Evolutionary conservation across 2,113 vertebrate genomes (phyloP), one percentile per base, ranked within the genome.

Genomic region (Balaeniceps rex): DNA sequence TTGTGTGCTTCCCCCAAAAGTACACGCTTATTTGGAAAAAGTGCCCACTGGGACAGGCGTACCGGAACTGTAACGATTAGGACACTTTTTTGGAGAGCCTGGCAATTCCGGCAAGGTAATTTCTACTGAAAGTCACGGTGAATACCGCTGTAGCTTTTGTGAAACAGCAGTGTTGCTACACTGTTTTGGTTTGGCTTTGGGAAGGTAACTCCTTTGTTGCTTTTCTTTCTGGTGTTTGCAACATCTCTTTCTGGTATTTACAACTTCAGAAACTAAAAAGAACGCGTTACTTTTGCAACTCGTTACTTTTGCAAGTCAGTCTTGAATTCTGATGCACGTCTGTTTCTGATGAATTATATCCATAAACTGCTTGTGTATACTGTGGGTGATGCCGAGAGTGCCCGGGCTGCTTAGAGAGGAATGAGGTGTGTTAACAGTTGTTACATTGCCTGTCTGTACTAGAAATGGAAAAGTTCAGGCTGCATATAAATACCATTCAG

Each of bases 121-220:
- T 14, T 4, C 6, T 22, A 6, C 42, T 9, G 69, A 2, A 14
- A 47, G 14, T 14, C 34, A 0, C 7, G 1, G 34, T 38, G 5
- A 23, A 12, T 18, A 44, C 12, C 1, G 4, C 6, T 9, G 1
- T 2, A 42, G 36, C 15, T 28, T 0, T 22, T 10, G 46, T 14
- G 60, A 11, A 22, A 1, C 11, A 4, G 23, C 22, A 0, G 36
- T 4, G n/a, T 14, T 46, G 3, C 10, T 23, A 3, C 10, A 0
- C 22, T 19, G 10, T 14, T 72, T 7, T 42, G 40, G 40, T 42
- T 42, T 25, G 31, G 2, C 25, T 3, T 14, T 29, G 60, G 28
- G 31, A 47, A 42, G 14, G 21, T 33, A 23, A 23, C 31, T 18
- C 6, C 12, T 34, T 8, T 8, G 0, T n/a, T 42, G 22, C 21